These are phyloP conservation scores for Onychomys arenicola DNA, from an alignment of 2,797 vertebrate species.

Conservation along the genomic window DNA sequence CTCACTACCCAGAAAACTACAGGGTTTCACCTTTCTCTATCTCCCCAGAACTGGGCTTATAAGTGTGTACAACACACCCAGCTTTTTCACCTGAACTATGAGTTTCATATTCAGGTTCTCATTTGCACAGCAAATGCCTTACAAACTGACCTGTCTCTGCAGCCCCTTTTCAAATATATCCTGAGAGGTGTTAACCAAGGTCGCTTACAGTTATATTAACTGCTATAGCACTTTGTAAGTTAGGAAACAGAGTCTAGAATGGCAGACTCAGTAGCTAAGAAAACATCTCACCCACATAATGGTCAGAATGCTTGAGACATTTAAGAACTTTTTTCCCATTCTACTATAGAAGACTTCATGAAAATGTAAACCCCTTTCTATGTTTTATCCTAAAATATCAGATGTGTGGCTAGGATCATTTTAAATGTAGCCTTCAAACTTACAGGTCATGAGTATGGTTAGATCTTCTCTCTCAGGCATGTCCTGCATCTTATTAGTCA, in stretches of 20 bases:
- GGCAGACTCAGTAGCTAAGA: neutral
- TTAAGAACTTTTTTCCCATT: neutral
- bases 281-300: neutral
- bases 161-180: neutral
- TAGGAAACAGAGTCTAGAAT: neutral
- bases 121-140: neutral
- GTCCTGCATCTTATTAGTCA: neutral
- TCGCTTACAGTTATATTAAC: neutral
- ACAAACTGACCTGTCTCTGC: neutral
- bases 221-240: neutral
- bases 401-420: neutral
- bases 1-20: neutral
- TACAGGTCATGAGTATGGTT: neutral
- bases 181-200: neutral
- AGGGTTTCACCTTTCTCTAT: neutral
- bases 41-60: neutral
- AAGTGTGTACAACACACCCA: neutral
- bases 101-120: neutral
- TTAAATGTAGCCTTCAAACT: neutral
- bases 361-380: neutral
- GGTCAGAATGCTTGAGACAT: neutral
- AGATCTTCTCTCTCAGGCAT: neutral
- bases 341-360: neutral
- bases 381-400: neutral
- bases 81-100: neutral